phyloP scores from a whole-genome alignment of 2,888 invertebrate genomes.

The Sylvicola cinctus region DNA sequence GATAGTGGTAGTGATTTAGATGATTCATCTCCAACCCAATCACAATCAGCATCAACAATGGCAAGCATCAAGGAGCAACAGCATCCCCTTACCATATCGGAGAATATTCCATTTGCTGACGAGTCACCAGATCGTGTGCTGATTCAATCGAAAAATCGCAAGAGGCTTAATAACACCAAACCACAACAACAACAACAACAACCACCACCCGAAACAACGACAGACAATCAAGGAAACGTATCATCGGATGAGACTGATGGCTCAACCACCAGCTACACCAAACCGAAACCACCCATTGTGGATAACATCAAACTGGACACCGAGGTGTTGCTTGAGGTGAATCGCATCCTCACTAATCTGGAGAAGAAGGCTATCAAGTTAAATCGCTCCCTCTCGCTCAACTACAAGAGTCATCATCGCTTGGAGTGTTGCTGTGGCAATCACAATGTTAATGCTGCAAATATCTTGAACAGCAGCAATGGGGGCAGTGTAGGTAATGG shows the following conservation, averaged over 20 bases:
- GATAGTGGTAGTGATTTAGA: conserved; percentile 1
- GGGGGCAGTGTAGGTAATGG: conserved; percentile 12
- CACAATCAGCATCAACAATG: neutral
- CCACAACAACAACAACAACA: neutral
- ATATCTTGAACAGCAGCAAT: conserved; percentile 20
- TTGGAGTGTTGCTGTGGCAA: conserved; percentile 7
- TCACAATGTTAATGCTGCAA: conserved; percentile 22
- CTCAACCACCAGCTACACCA: conserved; percentile 5
- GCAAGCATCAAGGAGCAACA: conserved; percentile 10
- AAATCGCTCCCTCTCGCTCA: conserved; percentile 9
- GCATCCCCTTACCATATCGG: conserved; percentile 25
- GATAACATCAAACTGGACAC: conserved; percentile 1
- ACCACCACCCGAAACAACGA: neutral
- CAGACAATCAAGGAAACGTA: conserved; percentile 1
- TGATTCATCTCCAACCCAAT: conserved; percentile 13
- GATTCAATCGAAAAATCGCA: conserved; percentile 8
- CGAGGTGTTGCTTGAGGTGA: conserved; percentile 7
- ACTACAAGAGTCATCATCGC: conserved; percentile 7
- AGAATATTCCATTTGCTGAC: conserved; percentile 51
- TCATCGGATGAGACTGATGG: conserved; percentile 7
- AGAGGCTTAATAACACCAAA: neutral
- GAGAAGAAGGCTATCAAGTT: conserved; percentile 8
- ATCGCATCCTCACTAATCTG: conserved; percentile 7
- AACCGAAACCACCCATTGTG: neutral
- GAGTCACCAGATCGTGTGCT: conserved; percentile 34